Evolutionary conservation across 1,140 invertebrate species (phyloP).

Genomic region (Oreohelix idahoensis): DNA sequence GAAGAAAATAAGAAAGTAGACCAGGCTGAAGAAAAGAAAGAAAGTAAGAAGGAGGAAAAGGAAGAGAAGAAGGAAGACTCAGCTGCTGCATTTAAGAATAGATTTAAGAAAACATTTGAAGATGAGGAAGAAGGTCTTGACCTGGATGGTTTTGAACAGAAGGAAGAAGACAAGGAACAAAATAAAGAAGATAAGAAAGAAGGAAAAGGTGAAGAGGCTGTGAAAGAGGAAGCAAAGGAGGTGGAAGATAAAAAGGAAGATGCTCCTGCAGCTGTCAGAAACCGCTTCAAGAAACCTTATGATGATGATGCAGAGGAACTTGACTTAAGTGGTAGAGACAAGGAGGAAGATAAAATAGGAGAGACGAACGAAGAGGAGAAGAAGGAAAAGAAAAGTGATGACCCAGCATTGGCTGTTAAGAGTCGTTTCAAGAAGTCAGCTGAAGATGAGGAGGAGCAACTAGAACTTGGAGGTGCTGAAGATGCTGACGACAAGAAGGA

Average conservation of each 20-base stretch:
- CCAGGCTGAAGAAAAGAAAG: too few relatives aligned
- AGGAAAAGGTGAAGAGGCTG: constrained; percentile 39
- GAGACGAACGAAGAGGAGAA: constrained; percentile 33
- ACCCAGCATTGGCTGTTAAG: constrained; percentile 28
- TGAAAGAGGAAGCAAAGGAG: constrained; percentile 34
- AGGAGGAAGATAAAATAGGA: constrained; percentile 34
- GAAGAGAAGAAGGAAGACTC: constrained; percentile 40
- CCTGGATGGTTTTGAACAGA: constrained; percentile 24
- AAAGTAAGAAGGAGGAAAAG: constrained; percentile 18
- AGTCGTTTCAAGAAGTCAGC: constrained; percentile 39
- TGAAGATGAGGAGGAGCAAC: constrained; percentile 41
- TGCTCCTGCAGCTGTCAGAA: constrained; percentile 21
- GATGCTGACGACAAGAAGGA: background rate
- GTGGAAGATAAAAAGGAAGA: constrained; percentile 37
- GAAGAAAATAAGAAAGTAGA: constrained; percentile 50
- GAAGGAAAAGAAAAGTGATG: constrained; percentile 37
- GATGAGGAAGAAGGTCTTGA: constrained; percentile 44
- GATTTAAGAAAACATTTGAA: constrained; percentile 41
- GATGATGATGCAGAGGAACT: constrained; percentile 11
- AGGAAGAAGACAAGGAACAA: constrained; percentile 54
- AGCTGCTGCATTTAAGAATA: constrained; percentile 24
- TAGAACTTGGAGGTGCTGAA: constrained; percentile 4
- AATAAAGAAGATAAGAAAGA: background rate
- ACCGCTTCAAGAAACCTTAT: constrained; percentile 36
- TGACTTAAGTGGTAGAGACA: constrained; percentile 17